Percentiles rank a stretch among this genome's conserved stretches.
Conservation (phyloP, 2,113 vertebrate species). For the Cricetomys ansorgei region DNA sequence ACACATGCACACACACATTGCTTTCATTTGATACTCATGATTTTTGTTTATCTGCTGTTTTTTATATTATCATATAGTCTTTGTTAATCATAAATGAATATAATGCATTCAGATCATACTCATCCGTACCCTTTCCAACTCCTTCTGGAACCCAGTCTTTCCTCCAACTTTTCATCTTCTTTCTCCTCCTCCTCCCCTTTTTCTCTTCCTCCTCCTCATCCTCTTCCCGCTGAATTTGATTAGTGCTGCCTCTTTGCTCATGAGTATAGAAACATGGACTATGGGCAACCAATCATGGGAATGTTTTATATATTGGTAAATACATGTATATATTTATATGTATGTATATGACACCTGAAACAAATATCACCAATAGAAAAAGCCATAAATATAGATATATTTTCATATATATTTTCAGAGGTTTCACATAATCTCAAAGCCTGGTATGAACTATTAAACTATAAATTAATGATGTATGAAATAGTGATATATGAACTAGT, state of each 20-base stretch:
- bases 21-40: neutral
- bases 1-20: neutral
- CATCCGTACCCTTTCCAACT: neutral
- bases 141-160: no score
- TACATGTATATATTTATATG: no score
- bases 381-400: neutral
- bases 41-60: neutral
- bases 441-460: neutral
- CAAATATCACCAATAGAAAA: neutral
- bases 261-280: neutral
- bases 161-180: neutral
- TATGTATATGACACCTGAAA: neutral
- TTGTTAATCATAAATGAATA: neutral
- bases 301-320: neutral
- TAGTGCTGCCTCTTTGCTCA: neutral
- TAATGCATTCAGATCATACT: neutral
- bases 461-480: conserved; percentile 10
- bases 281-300: neutral
- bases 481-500: neutral
- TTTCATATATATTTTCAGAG: neutral
- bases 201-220: neutral
- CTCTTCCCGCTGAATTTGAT: neutral
- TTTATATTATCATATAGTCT: neutral
- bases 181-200: neutral
- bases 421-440: neutral